A percentile compares a stretch with the other conserved stretches of the same genome.
phyloP scores from a whole-genome alignment of 2,113 vertebrate genomes.

The Catharus minimus region DNA sequence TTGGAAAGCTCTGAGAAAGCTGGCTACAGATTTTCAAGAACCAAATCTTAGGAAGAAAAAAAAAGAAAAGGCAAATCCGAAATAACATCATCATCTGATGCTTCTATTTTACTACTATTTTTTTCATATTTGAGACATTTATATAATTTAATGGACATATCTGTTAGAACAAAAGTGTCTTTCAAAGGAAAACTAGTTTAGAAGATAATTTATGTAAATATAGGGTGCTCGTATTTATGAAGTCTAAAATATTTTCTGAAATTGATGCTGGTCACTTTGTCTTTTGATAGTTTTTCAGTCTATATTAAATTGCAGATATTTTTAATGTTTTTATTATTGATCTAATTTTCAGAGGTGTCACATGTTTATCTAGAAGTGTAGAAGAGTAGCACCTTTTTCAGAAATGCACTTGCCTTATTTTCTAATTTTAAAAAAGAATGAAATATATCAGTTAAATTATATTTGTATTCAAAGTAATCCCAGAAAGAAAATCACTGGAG shows the following conservation, averaged over 20 bases:
- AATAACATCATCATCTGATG: constrained; percentile 23
- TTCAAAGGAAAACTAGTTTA: constrained; percentile 56
- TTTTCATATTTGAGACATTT: constrained; percentile 59
- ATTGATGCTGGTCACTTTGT: constrained; percentile 65
- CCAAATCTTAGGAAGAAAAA: constrained; percentile 26
- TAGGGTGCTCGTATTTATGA: constrained; percentile 70
- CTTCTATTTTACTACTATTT: constrained; percentile 63
- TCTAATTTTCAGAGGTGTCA: constrained; percentile 61
- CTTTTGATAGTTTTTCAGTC: constrained; percentile 73
- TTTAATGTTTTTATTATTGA: constrained; percentile 71
- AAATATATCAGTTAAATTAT: constrained; percentile 72
- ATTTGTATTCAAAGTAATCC: constrained; percentile 73
- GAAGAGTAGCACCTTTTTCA: constrained; percentile 68
- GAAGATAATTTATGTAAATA: constrained; percentile 74
- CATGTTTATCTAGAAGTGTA: constrained; percentile 64
- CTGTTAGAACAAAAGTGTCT: constrained; percentile 52
- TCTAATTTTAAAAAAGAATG: constrained; percentile 62
- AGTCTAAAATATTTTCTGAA: constrained; percentile 73
- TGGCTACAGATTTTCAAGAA: constrained; percentile 40
- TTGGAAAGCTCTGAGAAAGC: constrained; percentile 6
- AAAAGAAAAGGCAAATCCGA: constrained; percentile 38
- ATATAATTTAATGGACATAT: constrained; percentile 64
- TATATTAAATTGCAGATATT: constrained; percentile 67
- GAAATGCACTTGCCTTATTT: constrained; percentile 78
- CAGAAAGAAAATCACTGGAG: constrained; percentile 54